Evolutionary conservation across 2,888 invertebrate species (phyloP), one percentile per base, ranked within the genome.

Genomic region (Ametastegia equiseti): DNA sequence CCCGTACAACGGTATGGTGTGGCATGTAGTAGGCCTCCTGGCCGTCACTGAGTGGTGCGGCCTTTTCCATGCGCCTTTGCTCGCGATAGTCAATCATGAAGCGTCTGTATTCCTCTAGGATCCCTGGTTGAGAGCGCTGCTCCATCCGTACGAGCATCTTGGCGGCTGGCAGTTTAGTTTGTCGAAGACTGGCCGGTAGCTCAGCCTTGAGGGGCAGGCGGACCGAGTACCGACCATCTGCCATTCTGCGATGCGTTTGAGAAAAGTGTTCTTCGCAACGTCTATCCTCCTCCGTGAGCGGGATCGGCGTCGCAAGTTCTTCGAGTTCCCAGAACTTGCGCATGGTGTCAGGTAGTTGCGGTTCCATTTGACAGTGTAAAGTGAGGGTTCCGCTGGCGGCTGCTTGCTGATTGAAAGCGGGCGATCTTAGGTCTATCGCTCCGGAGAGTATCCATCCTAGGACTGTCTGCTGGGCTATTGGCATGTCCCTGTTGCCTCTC

Each of bases 1-100:
- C 71, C 23, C 87, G 88, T 0, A 89, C 67, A 0, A 92, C 89
- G 0, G 87, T 84, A 79, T 90, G 90, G 83, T 92, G 91, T 50
- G 88, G 88, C 39, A 91, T 75, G 84, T 86, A 90, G 83, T 87
- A 89, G 0, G 80, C 80, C n/a, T 13, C 42, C 42, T 23, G 1
- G 39, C 33, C 30, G 50, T 19, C 11, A 47, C 57, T 33, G 6
- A 82, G 42, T 45, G 27, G 57, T 80, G 82, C 65, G n/a, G n/a
- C n/a, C n/a, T n/a, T n/a, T n/a, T n/a, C n/a, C 86, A 86, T 84
- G 82, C 87, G 83, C 33, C 80, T 81, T 67, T 82, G 67, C 36
- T 36, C 27, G 42, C 65, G 50, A 80, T 85, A 86, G 60, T 84
- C 86, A 69, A n/a, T 80, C 84, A 84, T 84, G 81, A 85, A 86